Percentiles rank a stretch among this genome's conserved stretches.
Conservation (phyloP, 2,797 vertebrate genomes). For the Typhlichthys subterraneus region DNA sequence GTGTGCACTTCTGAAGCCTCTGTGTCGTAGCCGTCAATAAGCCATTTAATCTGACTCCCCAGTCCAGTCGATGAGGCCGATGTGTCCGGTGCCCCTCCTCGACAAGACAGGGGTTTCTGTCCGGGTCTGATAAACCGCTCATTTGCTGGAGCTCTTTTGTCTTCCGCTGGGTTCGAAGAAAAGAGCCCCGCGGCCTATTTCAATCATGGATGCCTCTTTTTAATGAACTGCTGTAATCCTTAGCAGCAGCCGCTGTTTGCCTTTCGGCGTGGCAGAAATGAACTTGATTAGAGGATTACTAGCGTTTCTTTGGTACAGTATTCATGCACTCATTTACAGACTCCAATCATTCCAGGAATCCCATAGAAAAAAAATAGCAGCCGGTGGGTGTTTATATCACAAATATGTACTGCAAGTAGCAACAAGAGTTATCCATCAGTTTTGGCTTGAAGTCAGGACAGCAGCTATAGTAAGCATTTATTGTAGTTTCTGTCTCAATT, state of each 20-base stretch:
- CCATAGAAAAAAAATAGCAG: constrained; percentile 37
- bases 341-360: constrained; percentile 62
- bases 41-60: constrained; percentile 78
- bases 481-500: neutral
- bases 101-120: constrained; percentile 68
- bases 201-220: constrained; percentile 76
- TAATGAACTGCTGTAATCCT: constrained; percentile 82
- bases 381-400: constrained; percentile 37
- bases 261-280: constrained; percentile 69
- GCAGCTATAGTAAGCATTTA: neutral
- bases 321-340: constrained; percentile 74
- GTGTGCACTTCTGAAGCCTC: constrained; percentile 65
- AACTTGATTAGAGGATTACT: constrained; percentile 79
- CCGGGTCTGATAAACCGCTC: constrained; percentile 77
- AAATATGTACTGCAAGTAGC: constrained; percentile 26
- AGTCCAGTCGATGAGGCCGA: constrained; percentile 71
- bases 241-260: constrained; percentile 54
- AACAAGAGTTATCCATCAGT: constrained; percentile 25
- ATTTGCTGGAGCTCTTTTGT: constrained; percentile 78
- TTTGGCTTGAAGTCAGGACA: constrained; percentile 13
- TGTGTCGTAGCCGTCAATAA: constrained; percentile 78
- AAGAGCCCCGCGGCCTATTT: constrained; percentile 76
- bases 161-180: constrained; percentile 71
- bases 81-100: constrained; percentile 69
- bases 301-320: constrained; percentile 56